A percentile compares a stretch with the other conserved stretches of the same genome.
phyloP scores from a whole-genome alignment of 2,113 vertebrate species.

The Lagopus leucura region DNA sequence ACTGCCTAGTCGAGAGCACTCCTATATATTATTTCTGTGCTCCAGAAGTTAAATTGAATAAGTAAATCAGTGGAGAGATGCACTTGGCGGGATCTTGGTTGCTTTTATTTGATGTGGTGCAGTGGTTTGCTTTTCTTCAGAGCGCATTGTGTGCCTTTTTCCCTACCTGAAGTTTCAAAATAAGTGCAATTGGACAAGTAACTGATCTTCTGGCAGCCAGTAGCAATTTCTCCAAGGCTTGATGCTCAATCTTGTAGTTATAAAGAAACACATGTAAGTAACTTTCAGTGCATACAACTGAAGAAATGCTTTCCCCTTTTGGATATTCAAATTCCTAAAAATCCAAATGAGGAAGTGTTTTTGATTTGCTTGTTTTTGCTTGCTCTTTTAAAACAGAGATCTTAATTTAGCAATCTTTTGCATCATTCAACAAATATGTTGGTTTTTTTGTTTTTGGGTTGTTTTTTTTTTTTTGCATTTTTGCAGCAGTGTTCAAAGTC shows the following conservation, averaged over 20 bases:
- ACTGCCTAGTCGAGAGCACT: not conserved
- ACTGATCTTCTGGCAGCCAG: not conserved
- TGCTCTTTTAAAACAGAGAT: not conserved
- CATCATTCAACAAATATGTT: not conserved
- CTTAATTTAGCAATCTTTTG: not conserved
- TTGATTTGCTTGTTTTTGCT: not conserved
- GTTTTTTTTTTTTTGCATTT: not conserved
- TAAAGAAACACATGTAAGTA: not conserved
- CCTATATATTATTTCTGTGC: not conserved
- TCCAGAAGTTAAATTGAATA: not conserved
- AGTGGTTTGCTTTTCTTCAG: not conserved
- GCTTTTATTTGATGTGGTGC: not conserved
- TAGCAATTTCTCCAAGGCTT: not conserved
- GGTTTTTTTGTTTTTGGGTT: too few species aligned
- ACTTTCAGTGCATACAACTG: not conserved
- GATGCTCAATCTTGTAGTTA: accelerated
- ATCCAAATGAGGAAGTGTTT: not conserved
- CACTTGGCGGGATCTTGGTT: not conserved
- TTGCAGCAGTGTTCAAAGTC: not conserved
- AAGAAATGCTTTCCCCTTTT: not conserved
- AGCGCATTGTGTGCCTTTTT: not conserved
- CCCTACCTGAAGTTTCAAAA: not conserved
- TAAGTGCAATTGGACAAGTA: not conserved
- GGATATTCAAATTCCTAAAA: not conserved
- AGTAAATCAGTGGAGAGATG: not conserved